Conservation (phyloP, 2,888 invertebrate genomes). For the Andrena fulva region DNA sequence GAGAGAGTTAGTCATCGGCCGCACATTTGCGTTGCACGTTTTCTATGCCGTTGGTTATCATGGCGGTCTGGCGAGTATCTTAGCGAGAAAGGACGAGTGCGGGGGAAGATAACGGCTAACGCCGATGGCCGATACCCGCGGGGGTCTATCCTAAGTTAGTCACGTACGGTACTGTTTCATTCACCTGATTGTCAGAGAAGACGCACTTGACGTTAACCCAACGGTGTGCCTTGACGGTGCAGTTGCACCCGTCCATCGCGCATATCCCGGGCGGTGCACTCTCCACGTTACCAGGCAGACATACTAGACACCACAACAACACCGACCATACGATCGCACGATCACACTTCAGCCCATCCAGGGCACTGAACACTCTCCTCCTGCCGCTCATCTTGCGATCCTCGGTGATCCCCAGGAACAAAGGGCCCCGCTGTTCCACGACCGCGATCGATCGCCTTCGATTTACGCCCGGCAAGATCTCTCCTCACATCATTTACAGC, state of each 20-base stretch:
- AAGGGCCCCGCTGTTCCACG: slow-evolving; percentile 24
- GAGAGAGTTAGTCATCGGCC: slow-evolving; percentile 49
- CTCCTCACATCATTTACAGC: slow-evolving; percentile 56
- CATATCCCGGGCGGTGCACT: slow-evolving; percentile 85
- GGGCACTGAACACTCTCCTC: slow-evolving; percentile 67
- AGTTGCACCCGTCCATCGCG: slow-evolving; percentile 87
- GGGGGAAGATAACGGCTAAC: not conserved
- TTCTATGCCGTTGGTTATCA: slow-evolving; percentile 20
- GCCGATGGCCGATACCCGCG: no score
- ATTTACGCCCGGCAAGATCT: slow-evolving; percentile 1
- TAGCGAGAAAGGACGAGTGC: not conserved
- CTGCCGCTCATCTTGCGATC: slow-evolving; percentile 59
- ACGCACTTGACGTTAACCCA: slow-evolving; percentile 89
- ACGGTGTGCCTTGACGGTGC: slow-evolving; percentile 86
- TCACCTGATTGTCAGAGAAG: slow-evolving; percentile 88
- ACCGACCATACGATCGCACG: slow-evolving; percentile 71
- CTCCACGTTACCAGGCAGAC: slow-evolving; percentile 60
- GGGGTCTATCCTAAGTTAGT: slow-evolving; percentile 41
- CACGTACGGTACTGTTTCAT: slow-evolving; percentile 69
- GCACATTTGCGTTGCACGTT: slow-evolving; percentile 51
- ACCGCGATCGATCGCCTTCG: slow-evolving; percentile 51
- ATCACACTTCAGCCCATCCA: slow-evolving; percentile 74
- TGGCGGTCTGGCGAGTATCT: slow-evolving; percentile 23
- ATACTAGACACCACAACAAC: slow-evolving; percentile 74
- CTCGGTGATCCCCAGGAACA: not conserved